phyloP scores from a whole-genome alignment of 2,113 vertebrate species.

The Sinocyclocheilus anshuiensis region DNA sequence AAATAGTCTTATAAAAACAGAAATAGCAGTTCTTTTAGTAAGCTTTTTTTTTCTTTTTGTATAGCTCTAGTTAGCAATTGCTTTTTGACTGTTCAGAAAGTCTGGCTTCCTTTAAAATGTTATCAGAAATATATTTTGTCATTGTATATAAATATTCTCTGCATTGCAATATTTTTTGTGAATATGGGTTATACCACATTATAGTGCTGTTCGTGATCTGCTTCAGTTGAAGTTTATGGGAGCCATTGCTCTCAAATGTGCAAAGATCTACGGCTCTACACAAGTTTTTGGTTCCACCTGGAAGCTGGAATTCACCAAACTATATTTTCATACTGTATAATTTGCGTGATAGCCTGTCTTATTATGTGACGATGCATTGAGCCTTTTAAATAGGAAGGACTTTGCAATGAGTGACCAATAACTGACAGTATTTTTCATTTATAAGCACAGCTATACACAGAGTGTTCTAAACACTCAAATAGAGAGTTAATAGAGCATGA shows the following conservation, averaged over 20 bases:
- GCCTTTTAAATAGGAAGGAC: neutral
- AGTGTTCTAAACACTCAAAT: neutral
- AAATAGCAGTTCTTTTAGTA: neutral
- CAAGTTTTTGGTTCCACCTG: neutral
- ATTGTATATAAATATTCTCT: neutral
- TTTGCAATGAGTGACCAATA: neutral
- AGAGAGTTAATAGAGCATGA: neutral
- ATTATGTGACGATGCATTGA: neutral
- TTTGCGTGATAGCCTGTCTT: neutral
- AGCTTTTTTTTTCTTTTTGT: neutral
- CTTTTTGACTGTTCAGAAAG: neutral
- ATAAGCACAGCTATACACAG: neutral
- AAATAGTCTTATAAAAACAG: too few species aligned
- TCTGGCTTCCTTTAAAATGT: neutral
- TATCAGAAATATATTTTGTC: neutral
- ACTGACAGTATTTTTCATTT: neutral
- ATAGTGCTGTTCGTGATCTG: too few species aligned
- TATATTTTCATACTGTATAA: too few species aligned
- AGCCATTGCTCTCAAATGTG: neutral
- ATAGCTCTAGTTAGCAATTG: neutral
- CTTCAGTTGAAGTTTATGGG: neutral
- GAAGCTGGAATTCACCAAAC: neutral
- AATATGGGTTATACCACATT: neutral
- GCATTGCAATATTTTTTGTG: neutral
- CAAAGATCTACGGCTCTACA: neutral